Evolutionary conservation across 2,113 vertebrate genomes (phyloP).

Genomic region (Anser brachyrhynchus): DNA sequence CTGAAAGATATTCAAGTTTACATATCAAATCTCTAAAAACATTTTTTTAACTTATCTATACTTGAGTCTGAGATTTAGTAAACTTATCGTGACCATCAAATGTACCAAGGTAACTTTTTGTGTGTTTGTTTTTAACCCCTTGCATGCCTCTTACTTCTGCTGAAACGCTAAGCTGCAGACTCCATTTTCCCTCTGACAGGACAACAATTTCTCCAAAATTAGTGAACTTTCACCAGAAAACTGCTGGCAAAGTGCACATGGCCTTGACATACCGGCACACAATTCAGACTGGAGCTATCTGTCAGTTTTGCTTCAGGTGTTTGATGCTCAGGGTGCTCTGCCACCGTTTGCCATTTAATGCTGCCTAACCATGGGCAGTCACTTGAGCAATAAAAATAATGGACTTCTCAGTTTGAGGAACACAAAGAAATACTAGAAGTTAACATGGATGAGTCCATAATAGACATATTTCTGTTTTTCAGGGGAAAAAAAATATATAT

Average conservation of each 20-base stretch:
- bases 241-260: background rate
- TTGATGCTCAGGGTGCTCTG: background rate
- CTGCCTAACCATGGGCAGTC: background rate
- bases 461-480: background rate
- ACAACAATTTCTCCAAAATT: background rate
- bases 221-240: background rate
- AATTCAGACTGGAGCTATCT: background rate
- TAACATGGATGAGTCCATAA: background rate
- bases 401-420: background rate
- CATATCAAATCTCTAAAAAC: background rate
- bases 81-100: background rate
- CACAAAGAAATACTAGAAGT: background rate
- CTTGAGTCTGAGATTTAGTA: background rate
- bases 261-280: fast-evolving
- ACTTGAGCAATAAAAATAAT: background rate
- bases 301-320: background rate
- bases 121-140: background rate
- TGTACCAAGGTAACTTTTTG: background rate
- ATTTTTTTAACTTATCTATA: background rate
- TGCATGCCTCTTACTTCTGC: background rate
- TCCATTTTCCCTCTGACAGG: background rate
- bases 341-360: background rate
- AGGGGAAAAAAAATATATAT: background rate
- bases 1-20: background rate
- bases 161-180: background rate